Conservation (phyloP, 2,888 invertebrate species). For the Imbricaverruca yamaguchii region DNA sequence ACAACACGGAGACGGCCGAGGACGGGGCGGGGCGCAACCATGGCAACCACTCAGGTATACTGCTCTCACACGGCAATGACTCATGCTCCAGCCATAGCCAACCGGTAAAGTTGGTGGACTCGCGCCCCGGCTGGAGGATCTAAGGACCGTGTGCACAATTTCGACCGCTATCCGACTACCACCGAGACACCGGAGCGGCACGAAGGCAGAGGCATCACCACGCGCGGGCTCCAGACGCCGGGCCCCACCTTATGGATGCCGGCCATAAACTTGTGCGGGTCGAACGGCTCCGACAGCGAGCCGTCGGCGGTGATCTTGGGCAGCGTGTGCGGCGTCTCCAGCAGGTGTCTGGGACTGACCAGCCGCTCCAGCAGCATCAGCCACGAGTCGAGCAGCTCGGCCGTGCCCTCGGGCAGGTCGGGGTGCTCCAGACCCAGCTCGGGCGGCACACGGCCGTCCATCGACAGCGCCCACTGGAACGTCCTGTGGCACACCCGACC, state of each 20-base stretch:
- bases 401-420: conserved; percentile 63
- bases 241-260: conserved; percentile 58
- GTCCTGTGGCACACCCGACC: conserved; percentile 44
- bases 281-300: conserved; percentile 39
- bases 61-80: conserved; percentile 34
- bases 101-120: conserved; percentile 34
- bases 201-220: not conserved
- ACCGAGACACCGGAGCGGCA: not conserved
- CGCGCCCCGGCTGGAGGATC: conserved; percentile 32
- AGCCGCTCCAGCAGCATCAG: conserved; percentile 70
- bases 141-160: conserved; percentile 31
- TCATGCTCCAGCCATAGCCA: conserved; percentile 34
- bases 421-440: conserved; percentile 54
- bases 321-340: conserved; percentile 68
- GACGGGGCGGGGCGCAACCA: conserved; percentile 26
- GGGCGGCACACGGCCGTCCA: conserved; percentile 45
- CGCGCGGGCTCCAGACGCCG: not conserved
- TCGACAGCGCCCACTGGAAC: conserved; percentile 51
- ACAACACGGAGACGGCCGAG: conserved; percentile 32
- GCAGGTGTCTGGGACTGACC: conserved; percentile 70
- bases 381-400: conserved; percentile 77
- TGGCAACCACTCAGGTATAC: conserved; percentile 30
- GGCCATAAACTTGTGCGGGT: conserved; percentile 63
- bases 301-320: conserved; percentile 38
- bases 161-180: no score